Evolutionary conservation across 2,113 vertebrate species (phyloP).

Genomic region (Albula goreensis): DNA sequence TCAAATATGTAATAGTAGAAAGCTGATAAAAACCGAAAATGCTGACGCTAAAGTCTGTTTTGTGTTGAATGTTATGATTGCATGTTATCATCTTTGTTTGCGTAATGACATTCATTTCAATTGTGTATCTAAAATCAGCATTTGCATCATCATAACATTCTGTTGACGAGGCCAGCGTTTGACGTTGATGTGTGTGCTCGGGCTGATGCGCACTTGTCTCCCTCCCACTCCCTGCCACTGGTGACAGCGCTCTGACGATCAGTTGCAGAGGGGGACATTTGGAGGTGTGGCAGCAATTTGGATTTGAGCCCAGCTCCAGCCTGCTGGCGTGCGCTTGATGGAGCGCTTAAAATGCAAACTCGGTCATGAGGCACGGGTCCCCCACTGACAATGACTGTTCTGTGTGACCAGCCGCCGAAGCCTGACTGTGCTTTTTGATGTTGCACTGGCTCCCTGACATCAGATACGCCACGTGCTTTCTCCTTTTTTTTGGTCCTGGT

Average conservation of each 20-base stretch:
- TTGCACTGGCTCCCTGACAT: neutral
- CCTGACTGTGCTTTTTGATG: neutral
- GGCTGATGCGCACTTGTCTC: neutral
- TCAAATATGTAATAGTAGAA: too few relatives aligned
- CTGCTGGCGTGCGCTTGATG: neutral
- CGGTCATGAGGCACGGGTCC: neutral
- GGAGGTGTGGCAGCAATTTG: neutral
- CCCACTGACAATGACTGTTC: neutral
- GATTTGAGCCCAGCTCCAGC: neutral
- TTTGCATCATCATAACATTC: neutral
- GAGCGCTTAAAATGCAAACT: neutral
- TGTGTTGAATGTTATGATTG: too few relatives aligned
- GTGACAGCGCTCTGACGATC: neutral
- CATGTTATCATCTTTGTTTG: neutral
- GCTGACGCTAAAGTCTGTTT: too few relatives aligned
- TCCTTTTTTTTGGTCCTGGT: neutral
- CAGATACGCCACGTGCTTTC: neutral
- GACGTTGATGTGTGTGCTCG: neutral
- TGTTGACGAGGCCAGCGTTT: neutral
- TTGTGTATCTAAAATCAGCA: too few relatives aligned
- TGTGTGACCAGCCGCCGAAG: neutral
- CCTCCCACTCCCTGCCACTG: neutral
- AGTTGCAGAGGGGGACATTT: neutral
- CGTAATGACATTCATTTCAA: too few relatives aligned
- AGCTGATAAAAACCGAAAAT: too few relatives aligned